Percentiles rank a stretch among this genome's conserved stretches.
These are phyloP conservation scores for Epistrophe grossulariae DNA, from an alignment of 2,888 invertebrate genomes.

Conservation along the genomic window DNA sequence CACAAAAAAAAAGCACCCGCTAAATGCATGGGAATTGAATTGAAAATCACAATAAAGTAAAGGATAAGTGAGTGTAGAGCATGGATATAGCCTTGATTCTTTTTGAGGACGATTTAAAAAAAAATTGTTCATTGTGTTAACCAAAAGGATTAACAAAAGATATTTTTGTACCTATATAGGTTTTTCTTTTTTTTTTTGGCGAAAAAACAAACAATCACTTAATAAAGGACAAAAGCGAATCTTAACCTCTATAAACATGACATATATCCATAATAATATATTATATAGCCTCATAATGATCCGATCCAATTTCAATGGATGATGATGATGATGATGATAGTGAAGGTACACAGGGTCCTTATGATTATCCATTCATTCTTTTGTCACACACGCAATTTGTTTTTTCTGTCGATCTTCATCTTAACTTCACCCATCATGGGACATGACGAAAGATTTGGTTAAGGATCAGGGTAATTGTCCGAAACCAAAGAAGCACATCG, in stretches of 20 bases:
- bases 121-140: conserved; percentile 17
- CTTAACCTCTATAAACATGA: background rate
- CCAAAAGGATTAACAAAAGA: conserved; percentile 63
- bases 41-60: conserved; percentile 14
- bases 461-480: conserved; percentile 66
- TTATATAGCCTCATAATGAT: conserved; percentile 19
- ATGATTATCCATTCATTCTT: conserved; percentile 61
- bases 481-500: conserved; percentile 53
- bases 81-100: background rate
- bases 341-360: conserved; percentile 23
- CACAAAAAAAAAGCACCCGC: conserved; percentile 13
- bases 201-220: conserved; percentile 61
- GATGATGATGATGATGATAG: background rate
- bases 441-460: conserved; percentile 28
- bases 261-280: conserved; percentile 13
- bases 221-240: conserved; percentile 45
- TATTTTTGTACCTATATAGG: background rate
- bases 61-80: background rate
- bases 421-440: conserved; percentile 50
- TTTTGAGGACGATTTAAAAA: conserved; percentile 16
- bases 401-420: background rate
- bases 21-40: conserved; percentile 5
- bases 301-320: conserved; percentile 66
- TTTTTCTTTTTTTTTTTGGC: conserved; percentile 18
- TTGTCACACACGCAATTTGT: conserved; percentile 34